Evolutionary conservation across 2,797 vertebrate species (phyloP), one percentile per base, ranked within the genome.

Genomic region (Sebastes nivosus): DNA sequence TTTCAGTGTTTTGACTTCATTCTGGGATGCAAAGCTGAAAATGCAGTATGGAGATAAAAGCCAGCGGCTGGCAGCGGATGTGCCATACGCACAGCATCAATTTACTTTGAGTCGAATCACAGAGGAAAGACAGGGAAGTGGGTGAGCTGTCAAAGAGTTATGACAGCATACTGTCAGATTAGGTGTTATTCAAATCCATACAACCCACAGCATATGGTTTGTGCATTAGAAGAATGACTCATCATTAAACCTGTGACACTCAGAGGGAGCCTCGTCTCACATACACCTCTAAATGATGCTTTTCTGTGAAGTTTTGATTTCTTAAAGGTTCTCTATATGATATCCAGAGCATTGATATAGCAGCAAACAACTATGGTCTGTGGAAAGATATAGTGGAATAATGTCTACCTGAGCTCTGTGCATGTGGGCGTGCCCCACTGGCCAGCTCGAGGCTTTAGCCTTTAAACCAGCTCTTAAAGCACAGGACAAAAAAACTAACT

Each of bases 91-190:
- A 0, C 54, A 42, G 61, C 71, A 52, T 77, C 46, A 32, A 36
- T 38, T 83, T 10, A 20, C 10, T 20, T 67, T 75, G 32, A 72
- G 72, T 13, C 5, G 14, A 73, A 52, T 72, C 42, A 52, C 61
- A 72, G 36, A 68, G 30, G 60, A 67, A 77, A 67, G 60, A 70
- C 54, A 57, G 72, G 46, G 59, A 65, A 22, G 85, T 72, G 70
- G 65, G 67, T 27, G 75, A 46, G 34, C 29, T 30, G 55, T 25
- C 16, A 77, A 63, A 67, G 36, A 65, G 70, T 66, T 32, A n/a
- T 80, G 78, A 85, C 72, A 77, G 58, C 54, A 14, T 46, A 55
- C 50, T 67, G 70, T 73, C 75, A 25, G 61, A 55, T 84, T 65
- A 75, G 52, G 57, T 82, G 72, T 64, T 74, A 58, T 81, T 85